Base-by-base conservation (phyloP, 2,113 vertebrate species). In the Arizona elegans region DNA sequence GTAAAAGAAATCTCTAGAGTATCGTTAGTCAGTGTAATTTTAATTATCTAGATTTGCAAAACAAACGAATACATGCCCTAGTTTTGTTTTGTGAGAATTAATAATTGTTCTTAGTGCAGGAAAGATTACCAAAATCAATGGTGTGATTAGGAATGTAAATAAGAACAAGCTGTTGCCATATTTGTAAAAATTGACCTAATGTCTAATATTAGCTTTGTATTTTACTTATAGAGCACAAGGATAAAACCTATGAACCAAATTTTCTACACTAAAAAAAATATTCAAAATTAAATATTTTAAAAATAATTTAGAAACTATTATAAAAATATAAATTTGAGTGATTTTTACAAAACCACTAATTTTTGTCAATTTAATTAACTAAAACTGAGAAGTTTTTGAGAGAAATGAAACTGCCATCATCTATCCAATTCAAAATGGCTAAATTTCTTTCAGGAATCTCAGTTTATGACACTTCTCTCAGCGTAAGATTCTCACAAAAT, bases 51-150 rank as follows among this genome's bases (percentile, higher is more conserved):
- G 33, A 43, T 96, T 96, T 54, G 87, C 93, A 89, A 93, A 93
- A 91, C 90, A 8, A 62, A 43, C 5, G 91, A 89, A 93, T 88
- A 90, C 9, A 54, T 50, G 95, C 65, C 17, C 53, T 94, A 12
- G 53, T 95, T 96, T 85, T 96, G 38, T 47, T 95, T 96, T 23
- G 55, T 96, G 94, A 95, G 87, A 94, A 97, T 97, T 97, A 97
- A 96, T 96, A 96, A 95, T 88, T 94, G 88, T 65, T 97, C 92
- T 95, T 93, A 91, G 94, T 95, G 12, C 95, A 95, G 94, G 90
- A 96, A 97, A 96, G 95, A 96, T 97, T 97, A 97, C 96, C 96
- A 94, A 95, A 97, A 97, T 97, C 96, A 96, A 91, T 96, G 95
- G 92, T 96, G 96, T 96, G 95, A 97, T 97, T 97, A 95, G 92